Evolutionary conservation across 2,797 vertebrate genomes (phyloP), one percentile per base, ranked within the genome.

Genomic region (Fistularia tabacaria): DNA sequence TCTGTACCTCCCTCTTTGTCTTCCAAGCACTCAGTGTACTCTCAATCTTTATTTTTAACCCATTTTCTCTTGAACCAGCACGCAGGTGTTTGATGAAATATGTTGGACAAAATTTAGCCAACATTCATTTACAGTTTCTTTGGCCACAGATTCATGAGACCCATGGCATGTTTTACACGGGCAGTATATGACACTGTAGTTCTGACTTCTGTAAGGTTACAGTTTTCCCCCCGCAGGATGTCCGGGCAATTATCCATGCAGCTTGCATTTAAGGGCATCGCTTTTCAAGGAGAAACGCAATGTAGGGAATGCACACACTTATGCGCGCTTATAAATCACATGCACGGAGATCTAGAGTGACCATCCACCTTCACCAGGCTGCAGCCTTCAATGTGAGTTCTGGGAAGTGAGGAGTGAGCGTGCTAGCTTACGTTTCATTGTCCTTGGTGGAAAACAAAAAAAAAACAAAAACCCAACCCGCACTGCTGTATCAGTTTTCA

Each of bases 381-480:
- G 69, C 71, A 79, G 80, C 74, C 79, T 80, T 84, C 76, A 69
- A 9, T 64, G 74, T 69, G 75, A 85, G 74, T 85, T 82, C 86
- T 85, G 81, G 79, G 85, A 87, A 84, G 82, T 65, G 76, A 80
- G 60, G 73, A 82, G 76, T 73, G 77, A 83, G 77, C 49, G 57
- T 66, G 78, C 83, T 85, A 85, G 83, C 83, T 89, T 85, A 87
- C 84, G 81, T 87, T 88, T 87, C 86, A 87, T 87, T 87, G 87
- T 89, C 85, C 86, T 87, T 84, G 85, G 78, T 84, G 82, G 83
- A 86, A 86, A 80, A 82, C 84, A 83, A 25, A 25, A 25, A 25
- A 25, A 25, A 25, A 25, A 25, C n/a, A 25, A 25, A 25, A 25
- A 25, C 25, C 25, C 25, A 25, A 25, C 25, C 25, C 25, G 79